Percentiles rank a stretch among this genome's conserved stretches.
These are phyloP conservation scores for Prionace glauca DNA, from an alignment of 2,797 vertebrate genomes.

Conservation along the genomic window DNA sequence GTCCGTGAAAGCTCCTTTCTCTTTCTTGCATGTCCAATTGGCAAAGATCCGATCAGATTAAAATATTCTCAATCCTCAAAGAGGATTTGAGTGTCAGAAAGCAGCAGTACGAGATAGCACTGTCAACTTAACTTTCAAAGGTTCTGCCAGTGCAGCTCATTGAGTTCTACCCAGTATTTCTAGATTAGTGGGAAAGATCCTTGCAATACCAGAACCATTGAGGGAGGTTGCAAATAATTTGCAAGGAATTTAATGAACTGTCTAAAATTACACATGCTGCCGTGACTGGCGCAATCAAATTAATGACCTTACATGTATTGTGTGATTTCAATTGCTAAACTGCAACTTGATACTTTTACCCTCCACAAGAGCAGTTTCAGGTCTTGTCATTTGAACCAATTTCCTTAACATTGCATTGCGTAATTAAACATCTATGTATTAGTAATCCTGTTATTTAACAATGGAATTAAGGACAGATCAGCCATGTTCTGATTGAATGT, in stretches of 20 bases:
- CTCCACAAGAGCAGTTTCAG: neutral
- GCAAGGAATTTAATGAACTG: constrained; percentile 13
- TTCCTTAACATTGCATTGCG: neutral
- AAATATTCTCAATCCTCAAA: neutral
- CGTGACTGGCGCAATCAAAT: neutral
- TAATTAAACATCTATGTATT: neutral
- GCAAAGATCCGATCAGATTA: neutral
- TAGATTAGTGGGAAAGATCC: neutral
- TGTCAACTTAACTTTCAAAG: neutral
- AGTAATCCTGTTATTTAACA: neutral
- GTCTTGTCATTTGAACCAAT: neutral
- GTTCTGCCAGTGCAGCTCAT: neutral
- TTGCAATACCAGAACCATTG: neutral
- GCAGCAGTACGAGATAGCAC: neutral
- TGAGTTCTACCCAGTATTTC: neutral
- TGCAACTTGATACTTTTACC: neutral
- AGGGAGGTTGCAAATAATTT: neutral
- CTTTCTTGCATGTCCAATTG: neutral
- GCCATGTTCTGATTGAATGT: neutral
- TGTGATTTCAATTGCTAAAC: neutral
- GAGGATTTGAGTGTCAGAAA: neutral
- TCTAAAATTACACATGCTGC: neutral
- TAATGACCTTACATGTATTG: neutral
- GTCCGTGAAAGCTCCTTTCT: neutral
- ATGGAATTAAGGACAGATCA: neutral